Conservation (phyloP, 2,113 vertebrate species). For the Gasterosteus nipponicus region DNA sequence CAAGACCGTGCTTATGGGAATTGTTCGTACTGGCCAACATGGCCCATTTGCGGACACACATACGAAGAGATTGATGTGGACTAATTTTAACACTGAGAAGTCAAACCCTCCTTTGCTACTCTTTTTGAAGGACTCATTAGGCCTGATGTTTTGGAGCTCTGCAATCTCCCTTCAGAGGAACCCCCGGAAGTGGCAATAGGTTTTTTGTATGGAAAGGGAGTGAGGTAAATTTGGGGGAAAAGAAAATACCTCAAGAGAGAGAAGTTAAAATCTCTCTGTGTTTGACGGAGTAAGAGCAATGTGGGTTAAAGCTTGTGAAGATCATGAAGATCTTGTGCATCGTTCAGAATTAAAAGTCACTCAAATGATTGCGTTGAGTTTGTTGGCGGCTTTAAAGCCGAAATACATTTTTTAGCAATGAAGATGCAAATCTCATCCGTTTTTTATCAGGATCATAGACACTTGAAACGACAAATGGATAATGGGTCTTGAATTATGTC, state of each 20-base stretch:
- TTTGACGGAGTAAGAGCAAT: not conserved
- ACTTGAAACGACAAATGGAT: not conserved
- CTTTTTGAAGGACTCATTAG: not conserved
- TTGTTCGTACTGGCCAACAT: conserved; percentile 9
- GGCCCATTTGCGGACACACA: not conserved
- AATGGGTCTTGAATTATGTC: not conserved
- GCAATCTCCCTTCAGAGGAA: not conserved
- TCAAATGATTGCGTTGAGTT: not conserved
- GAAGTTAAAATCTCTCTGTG: not conserved
- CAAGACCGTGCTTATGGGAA: conserved; percentile 34
- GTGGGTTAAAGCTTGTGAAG: not conserved
- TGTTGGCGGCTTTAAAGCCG: not conserved
- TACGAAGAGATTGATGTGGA: not conserved
- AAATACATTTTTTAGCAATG: not conserved
- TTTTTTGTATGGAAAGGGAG: not conserved
- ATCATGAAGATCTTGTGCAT: not conserved
- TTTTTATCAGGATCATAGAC: not conserved
- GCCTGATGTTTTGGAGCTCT: not conserved
- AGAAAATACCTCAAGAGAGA: not conserved
- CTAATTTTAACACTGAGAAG: not conserved
- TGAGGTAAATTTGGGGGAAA: not conserved
- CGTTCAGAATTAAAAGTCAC: not conserved
- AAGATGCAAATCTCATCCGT: not conserved
- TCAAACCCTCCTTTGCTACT: not conserved
- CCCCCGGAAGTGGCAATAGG: not conserved